Conservation (phyloP, 2,113 vertebrate species). For the Nipponia nippon region DNA sequence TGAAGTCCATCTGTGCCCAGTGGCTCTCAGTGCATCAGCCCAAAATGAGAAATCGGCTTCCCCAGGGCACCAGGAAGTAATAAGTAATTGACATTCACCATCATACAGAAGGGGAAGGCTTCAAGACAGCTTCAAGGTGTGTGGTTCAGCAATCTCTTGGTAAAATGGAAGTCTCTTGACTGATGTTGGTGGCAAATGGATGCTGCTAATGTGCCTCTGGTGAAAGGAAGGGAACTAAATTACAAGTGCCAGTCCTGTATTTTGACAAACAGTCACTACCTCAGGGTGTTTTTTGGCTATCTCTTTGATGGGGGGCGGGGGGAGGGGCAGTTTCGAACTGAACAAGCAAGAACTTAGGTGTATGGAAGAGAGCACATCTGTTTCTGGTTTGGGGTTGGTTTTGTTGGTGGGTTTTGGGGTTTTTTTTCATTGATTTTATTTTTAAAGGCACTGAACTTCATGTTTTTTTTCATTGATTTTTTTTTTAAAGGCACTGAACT, state of each 20-base stretch:
- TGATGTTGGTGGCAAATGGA: not conserved
- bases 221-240: slow-evolving; percentile 43
- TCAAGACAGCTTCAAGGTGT: not conserved
- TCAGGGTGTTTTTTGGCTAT: slow-evolving; percentile 53
- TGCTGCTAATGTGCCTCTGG: slow-evolving; percentile 9
- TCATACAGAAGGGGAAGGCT: not conserved
- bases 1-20: slow-evolving; percentile 90
- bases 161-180: not conserved
- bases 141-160: not conserved
- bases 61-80: slow-evolving; percentile 66
- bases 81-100: not conserved
- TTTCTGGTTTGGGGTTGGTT: not conserved
- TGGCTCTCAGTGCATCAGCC: slow-evolving; percentile 88
- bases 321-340: not conserved
- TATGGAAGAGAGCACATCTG: slow-evolving; percentile 10
- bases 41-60: slow-evolving; percentile 50
- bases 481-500: slow-evolving; percentile 31
- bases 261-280: slow-evolving; percentile 69
- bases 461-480: not conserved
- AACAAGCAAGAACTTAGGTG: slow-evolving; percentile 9
- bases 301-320: not conserved
- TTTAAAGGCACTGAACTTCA: slow-evolving; percentile 29
- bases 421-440: not conserved
- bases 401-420: not conserved
- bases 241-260: slow-evolving; percentile 73